Conservation (phyloP, 2,113 vertebrate genomes). For the Erythrolamprus reginae region DNA sequence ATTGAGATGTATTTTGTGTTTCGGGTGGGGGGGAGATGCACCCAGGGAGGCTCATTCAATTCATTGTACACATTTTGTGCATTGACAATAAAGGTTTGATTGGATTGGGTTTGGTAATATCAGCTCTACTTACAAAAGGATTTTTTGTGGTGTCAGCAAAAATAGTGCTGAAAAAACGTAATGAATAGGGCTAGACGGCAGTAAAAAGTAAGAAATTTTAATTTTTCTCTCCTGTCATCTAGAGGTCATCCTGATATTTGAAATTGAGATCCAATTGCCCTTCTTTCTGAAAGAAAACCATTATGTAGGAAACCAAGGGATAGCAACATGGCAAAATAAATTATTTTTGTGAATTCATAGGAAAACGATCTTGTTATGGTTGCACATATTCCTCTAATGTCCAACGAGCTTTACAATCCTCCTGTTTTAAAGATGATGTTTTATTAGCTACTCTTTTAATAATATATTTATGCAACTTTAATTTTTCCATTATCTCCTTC, state of each 20-base stretch:
- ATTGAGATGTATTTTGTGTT: too few relatives aligned
- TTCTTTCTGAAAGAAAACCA: background rate
- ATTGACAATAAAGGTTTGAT: too few relatives aligned
- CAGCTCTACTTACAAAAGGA: background rate
- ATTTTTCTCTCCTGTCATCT: background rate
- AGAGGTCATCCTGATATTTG: background rate
- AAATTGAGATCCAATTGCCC: background rate
- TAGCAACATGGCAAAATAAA: background rate
- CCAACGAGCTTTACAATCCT: background rate
- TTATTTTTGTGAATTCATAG: background rate
- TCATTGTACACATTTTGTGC: too few relatives aligned
- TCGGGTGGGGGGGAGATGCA: too few relatives aligned
- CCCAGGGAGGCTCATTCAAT: too few relatives aligned
- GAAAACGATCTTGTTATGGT: background rate
- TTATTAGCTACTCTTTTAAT: background rate
- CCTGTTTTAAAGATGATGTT: background rate
- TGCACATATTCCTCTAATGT: background rate
- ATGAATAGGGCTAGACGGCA: background rate
- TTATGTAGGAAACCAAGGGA: background rate
- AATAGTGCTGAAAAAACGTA: background rate
- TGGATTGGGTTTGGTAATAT: too few relatives aligned
- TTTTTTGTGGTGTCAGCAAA: background rate
- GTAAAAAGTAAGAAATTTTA: background rate
- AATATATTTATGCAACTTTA: background rate
- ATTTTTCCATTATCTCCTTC: background rate